Evolutionary conservation across 2,797 vertebrate genomes (phyloP).

Genomic region (Diglossa cyanea): DNA sequence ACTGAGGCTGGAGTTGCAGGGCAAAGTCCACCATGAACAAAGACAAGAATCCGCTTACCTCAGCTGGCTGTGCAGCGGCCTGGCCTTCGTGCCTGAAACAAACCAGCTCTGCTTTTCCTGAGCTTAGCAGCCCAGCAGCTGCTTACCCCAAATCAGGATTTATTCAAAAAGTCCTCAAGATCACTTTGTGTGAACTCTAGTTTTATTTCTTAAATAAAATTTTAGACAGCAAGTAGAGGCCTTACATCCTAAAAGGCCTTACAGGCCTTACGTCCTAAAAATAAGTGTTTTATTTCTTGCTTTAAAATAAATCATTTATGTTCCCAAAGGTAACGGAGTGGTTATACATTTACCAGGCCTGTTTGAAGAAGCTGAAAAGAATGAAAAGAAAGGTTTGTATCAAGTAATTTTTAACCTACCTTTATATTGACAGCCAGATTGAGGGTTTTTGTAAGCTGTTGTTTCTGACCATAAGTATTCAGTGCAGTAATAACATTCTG

Average conservation of each 20-base stretch:
- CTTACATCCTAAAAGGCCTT: neutral
- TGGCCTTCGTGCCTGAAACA: neutral
- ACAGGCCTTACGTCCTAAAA: neutral
- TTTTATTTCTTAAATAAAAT: neutral
- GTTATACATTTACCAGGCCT: slow-evolving; percentile 96
- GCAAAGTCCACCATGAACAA: slow-evolving; percentile 20
- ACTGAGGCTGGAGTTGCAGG: neutral
- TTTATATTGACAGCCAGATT: neutral
- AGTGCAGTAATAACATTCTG: neutral
- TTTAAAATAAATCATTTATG: slow-evolving; percentile 28
- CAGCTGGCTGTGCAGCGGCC: neutral
- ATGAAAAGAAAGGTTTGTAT: slow-evolving; percentile 93
- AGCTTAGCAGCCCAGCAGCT: neutral
- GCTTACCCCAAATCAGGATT: neutral
- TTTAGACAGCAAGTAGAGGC: neutral
- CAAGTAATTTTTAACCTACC: slow-evolving; percentile 9
- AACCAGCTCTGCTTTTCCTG: neutral
- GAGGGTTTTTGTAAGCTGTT: neutral
- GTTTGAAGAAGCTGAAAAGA: slow-evolving; percentile 98
- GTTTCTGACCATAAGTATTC: neutral
- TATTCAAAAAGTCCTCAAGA: neutral
- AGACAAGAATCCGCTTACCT: slow-evolving; percentile 41
- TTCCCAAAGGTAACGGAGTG: slow-evolving; percentile 91
- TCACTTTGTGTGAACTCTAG: neutral
- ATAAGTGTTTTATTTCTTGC: neutral